These are phyloP conservation scores for Ametastegia equiseti DNA, from an alignment of 2,888 invertebrate genomes.

Conservation along the genomic window DNA sequence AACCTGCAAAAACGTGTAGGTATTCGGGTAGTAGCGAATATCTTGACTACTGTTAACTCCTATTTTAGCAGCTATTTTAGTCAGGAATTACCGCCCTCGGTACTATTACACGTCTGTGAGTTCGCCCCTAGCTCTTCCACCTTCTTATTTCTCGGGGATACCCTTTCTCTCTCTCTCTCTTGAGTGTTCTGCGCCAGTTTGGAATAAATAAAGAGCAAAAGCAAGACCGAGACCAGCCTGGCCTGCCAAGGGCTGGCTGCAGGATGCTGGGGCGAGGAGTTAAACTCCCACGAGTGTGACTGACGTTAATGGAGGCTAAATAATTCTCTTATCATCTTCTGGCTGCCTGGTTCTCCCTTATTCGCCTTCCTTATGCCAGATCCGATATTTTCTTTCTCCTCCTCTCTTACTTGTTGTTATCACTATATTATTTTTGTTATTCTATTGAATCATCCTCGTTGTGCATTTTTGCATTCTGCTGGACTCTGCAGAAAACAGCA, in stretches of 20 bases:
- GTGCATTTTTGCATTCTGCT: no score
- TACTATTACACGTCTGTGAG: neutral
- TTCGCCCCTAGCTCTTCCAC: neutral
- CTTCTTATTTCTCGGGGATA: neutral
- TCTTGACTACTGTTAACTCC: neutral
- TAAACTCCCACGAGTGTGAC: constrained; percentile 61
- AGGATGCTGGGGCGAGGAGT: constrained; percentile 26
- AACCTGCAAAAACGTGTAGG: no score
- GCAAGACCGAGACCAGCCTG: neutral
- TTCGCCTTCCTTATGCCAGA: constrained; percentile 26
- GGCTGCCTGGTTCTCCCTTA: constrained; percentile 52
- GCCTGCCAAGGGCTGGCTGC: neutral
- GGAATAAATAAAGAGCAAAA: constrained; percentile 43
- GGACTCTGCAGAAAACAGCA: no score
- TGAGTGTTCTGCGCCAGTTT: constrained; percentile 18
- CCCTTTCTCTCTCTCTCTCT: constrained; percentile 18
- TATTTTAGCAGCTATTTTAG: constrained; percentile 7
- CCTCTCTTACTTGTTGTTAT: constrained; percentile 10
- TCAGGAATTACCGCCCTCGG: constrained; percentile 2
- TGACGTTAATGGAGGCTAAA: constrained; percentile 73
- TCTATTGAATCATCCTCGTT: neutral
- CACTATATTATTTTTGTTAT: neutral
- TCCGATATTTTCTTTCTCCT: no score
- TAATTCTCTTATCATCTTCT: constrained; percentile 68
- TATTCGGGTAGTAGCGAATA: no score